phyloP scores from a whole-genome alignment of 2,888 invertebrate genomes.

The Vesta saturnalis region DNA sequence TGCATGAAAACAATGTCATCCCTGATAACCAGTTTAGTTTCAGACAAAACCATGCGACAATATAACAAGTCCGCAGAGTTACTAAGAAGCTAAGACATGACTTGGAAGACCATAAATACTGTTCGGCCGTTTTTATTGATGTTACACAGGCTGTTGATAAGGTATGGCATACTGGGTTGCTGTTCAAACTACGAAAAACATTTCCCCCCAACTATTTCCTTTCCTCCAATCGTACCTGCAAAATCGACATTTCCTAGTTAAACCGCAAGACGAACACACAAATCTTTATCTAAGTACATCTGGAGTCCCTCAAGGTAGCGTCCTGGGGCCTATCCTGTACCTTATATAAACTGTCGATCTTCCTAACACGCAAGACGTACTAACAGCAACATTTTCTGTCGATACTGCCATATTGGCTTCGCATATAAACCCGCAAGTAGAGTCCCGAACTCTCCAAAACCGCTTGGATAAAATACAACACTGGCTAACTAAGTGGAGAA shows the following conservation, averaged over 20 bases:
- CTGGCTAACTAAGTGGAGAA: neutral
- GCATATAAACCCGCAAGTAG: too few species aligned
- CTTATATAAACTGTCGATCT: neutral
- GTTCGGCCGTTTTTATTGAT: neutral
- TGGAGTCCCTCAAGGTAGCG: neutral
- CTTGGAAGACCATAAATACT: neutral
- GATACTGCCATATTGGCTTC: too few species aligned
- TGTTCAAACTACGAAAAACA: too few species aligned
- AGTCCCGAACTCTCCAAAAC: too few species aligned
- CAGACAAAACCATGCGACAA: too few species aligned
- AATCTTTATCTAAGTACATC: too few species aligned
- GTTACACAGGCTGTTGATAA: conserved; percentile 6
- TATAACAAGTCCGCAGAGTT: neutral
- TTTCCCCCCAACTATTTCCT: too few species aligned
- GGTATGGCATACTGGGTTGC: too few species aligned
- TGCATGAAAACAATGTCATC: neutral
- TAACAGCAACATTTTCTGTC: neutral
- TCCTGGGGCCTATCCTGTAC: neutral
- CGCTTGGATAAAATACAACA: conserved; percentile 5
- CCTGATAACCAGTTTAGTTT: too few species aligned
- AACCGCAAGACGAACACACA: too few species aligned
- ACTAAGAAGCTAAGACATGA: neutral
- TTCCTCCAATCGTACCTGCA: too few species aligned
- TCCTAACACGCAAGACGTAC: neutral
- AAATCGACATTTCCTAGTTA: too few species aligned